Conservation (phyloP, 64 coral and sea anemone species). For the Montipora capricornis region DNA sequence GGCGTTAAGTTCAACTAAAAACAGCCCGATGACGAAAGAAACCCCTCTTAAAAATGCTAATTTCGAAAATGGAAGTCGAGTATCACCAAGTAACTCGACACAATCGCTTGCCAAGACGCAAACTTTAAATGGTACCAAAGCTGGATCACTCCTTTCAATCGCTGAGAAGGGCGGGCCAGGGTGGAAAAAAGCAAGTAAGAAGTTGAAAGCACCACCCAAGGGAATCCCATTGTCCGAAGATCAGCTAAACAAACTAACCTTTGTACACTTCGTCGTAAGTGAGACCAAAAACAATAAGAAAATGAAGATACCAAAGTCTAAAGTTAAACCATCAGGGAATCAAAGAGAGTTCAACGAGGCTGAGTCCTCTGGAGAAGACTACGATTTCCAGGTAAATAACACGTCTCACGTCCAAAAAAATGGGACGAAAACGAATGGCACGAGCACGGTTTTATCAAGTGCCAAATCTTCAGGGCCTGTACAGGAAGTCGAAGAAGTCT, state of each 20-base stretch:
- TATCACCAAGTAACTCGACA: neutral
- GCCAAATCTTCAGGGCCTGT: neutral
- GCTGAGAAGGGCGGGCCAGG: neutral
- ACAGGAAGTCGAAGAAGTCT: constrained; percentile 8
- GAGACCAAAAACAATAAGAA: constrained; percentile 12
- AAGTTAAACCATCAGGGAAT: neutral
- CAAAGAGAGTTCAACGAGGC: neutral
- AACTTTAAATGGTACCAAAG: neutral
- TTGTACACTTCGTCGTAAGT: constrained; percentile 6
- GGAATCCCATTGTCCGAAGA: neutral
- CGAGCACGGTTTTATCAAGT: neutral
- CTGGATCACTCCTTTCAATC: neutral
- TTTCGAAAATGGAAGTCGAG: neutral
- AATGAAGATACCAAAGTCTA: neutral
- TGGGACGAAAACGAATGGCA: neutral
- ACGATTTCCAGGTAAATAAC: neutral
- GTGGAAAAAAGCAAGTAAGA: neutral
- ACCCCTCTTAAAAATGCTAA: neutral
- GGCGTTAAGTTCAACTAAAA: neutral
- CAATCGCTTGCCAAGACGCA: neutral
- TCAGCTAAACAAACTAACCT: neutral
- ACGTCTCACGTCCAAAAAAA: neutral
- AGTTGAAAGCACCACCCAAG: neutral
- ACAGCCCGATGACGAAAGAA: neutral
- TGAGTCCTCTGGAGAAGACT: neutral